A percentile compares a stretch with the other conserved stretches of the same genome.
Conservation (phyloP, 2,113 vertebrate genomes). For the Pholis gunnellus region DNA sequence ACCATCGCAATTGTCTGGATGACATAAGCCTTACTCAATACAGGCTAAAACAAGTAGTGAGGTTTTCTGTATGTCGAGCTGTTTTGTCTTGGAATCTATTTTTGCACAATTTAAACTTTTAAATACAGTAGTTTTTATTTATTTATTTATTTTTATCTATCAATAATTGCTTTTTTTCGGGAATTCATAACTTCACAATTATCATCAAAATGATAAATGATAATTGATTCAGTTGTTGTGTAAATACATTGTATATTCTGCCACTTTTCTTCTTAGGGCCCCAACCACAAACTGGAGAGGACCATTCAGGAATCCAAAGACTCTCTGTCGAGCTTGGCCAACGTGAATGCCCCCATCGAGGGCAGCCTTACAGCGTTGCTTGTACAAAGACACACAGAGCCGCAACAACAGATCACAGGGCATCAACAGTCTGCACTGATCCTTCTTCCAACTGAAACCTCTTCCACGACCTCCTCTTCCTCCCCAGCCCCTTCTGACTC, state of each 20-base stretch:
- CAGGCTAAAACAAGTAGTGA: not conserved
- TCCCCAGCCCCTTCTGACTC: constrained; percentile 87
- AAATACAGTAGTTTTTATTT: not conserved
- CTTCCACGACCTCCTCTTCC: constrained; percentile 87
- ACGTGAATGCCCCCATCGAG: constrained; percentile 85
- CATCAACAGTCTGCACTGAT: constrained; percentile 85
- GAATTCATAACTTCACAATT: not conserved
- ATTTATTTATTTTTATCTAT: not conserved
- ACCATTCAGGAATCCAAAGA: constrained; percentile 92
- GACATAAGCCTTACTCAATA: not conserved
- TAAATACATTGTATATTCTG: constrained; percentile 2
- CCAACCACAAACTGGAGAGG: constrained; percentile 88
- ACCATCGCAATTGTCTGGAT: not conserved
- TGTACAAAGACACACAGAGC: constrained; percentile 78
- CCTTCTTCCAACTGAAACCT: constrained; percentile 85
- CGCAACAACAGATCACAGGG: constrained; percentile 70
- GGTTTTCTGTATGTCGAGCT: not conserved
- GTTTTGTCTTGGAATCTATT: not conserved
- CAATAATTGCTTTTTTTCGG: not conserved
- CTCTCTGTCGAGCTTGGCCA: constrained; percentile 85
- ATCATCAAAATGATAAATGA: too few relatives aligned
- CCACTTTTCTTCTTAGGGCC: constrained; percentile 82
- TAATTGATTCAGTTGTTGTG: not conserved
- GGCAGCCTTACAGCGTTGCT: constrained; percentile 88
- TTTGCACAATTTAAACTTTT: not conserved